A percentile compares a stretch with the other conserved stretches of the same genome.
Conservation (phyloP, 2,888 invertebrate genomes). For the Scelioninae gen. 1 region DNA sequence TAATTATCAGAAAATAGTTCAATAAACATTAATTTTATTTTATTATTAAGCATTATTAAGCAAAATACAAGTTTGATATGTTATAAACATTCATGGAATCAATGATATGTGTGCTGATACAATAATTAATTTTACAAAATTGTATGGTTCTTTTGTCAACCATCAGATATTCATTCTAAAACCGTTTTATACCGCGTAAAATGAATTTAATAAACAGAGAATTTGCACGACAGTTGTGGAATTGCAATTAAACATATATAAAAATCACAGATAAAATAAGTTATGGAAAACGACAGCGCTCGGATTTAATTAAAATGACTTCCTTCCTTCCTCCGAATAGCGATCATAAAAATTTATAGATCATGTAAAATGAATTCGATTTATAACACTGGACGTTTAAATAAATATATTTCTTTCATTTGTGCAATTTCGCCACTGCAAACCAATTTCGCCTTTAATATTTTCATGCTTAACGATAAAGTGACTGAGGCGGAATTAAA, state of each 20-base stretch:
- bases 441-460: slow-evolving; percentile 5
- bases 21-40: no score
- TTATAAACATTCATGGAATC: no score
- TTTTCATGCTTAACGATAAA: not conserved
- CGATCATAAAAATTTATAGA: slow-evolving; percentile 25
- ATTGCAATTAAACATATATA: slow-evolving; percentile 8
- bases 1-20: no score
- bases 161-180: not conserved
- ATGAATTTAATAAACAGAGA: not conserved
- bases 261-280: slow-evolving; percentile 2
- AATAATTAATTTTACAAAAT: no score
- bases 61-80: no score
- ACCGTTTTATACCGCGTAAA: not conserved
- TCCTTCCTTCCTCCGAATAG: not conserved
- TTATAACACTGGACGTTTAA: slow-evolving; percentile 20
- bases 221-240: not conserved
- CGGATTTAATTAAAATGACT: slow-evolving; percentile 13
- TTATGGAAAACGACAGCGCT: not conserved
- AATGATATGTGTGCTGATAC: no score
- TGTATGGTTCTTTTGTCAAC: no score
- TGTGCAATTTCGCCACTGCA: not conserved
- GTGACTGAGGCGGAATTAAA: not conserved
- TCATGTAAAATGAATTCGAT: slow-evolving; percentile 21
- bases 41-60: no score
- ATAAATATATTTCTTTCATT: slow-evolving; percentile 21